These are phyloP conservation scores for Bombylius discolor DNA, from an alignment of 2,888 invertebrate species.

Conservation along the genomic window DNA sequence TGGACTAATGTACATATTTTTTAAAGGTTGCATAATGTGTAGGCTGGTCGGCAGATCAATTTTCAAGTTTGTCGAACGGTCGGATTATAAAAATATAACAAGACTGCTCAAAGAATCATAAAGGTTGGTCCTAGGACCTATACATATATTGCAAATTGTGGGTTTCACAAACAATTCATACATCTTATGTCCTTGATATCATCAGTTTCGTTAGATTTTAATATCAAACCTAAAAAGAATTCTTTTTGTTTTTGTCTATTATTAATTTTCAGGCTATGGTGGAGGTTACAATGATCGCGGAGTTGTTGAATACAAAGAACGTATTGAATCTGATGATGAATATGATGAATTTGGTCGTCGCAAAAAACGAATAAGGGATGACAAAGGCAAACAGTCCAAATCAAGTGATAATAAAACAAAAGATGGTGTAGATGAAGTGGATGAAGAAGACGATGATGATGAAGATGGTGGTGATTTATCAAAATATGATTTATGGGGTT, in stretches of 20 bases:
- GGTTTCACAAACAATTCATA: too few relatives aligned
- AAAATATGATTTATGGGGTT: constrained; percentile 67
- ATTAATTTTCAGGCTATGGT: constrained; percentile 48
- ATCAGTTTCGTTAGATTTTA: too few relatives aligned
- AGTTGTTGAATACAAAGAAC: constrained; percentile 86
- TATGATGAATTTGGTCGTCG: constrained; percentile 83
- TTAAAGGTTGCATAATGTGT: too few relatives aligned
- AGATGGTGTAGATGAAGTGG: constrained; percentile 35
- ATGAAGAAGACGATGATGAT: constrained; percentile 41
- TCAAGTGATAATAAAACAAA: constrained; percentile 7
- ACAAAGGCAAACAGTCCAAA: not conserved
- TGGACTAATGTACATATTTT: too few relatives aligned
- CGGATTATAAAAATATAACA: too few relatives aligned
- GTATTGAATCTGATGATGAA: constrained; percentile 84
- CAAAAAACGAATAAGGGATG: constrained; percentile 37
- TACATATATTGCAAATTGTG: too few relatives aligned
- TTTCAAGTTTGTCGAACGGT: too few relatives aligned
- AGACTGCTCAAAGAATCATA: too few relatives aligned
- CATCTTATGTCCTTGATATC: too few relatives aligned
- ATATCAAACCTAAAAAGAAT: too few relatives aligned
- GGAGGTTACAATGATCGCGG: constrained; percentile 94
- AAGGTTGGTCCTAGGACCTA: too few relatives aligned
- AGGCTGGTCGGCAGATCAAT: too few relatives aligned
- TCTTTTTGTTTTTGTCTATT: not conserved
- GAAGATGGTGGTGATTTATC: constrained; percentile 57